Conservation (phyloP, 2,888 invertebrate species). For the Criorhina ranunculi region DNA sequence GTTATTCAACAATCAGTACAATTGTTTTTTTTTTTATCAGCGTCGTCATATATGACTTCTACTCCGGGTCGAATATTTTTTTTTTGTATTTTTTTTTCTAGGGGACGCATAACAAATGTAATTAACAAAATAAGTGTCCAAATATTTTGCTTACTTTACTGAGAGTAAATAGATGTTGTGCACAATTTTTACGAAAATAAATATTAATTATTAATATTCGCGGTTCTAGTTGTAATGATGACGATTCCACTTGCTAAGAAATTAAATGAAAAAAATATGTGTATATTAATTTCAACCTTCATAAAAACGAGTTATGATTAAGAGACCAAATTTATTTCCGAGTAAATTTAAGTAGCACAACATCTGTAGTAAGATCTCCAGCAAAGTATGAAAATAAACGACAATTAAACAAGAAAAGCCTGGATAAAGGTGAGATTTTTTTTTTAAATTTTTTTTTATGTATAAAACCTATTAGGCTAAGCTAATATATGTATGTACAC, state of each 20-base stretch:
- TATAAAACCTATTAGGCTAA: slow-evolving; percentile 65
- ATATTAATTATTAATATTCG: neutral
- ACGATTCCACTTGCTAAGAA: neutral
- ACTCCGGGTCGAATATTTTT: slow-evolving; percentile 73
- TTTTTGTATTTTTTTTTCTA: slow-evolving; percentile 71
- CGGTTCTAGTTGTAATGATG: neutral
- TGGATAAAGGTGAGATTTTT: slow-evolving; percentile 76
- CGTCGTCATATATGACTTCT: slow-evolving; percentile 25
- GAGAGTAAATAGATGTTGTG: slow-evolving; percentile 48
- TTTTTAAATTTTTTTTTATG: slow-evolving; percentile 59
- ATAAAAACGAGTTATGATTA: neutral
- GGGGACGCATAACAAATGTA: slow-evolving; percentile 67
- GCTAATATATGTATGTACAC: slow-evolving; percentile 59
- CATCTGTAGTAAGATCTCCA: slow-evolving; percentile 32
- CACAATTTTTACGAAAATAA: neutral
- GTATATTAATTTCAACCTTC: neutral
- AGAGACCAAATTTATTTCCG: neutral
- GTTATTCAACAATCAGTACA: neutral
- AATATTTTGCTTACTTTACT: slow-evolving; percentile 50
- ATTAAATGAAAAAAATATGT: neutral
- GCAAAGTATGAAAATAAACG: slow-evolving; percentile 55
- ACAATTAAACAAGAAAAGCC: slow-evolving; percentile 65
- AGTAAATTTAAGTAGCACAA: slow-evolving; percentile 11
- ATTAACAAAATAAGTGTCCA: slow-evolving; percentile 57
- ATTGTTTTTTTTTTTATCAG: slow-evolving; percentile 22